Conservation (phyloP, 2,888 invertebrate genomes). For the Plemyria rubiginata region DNA sequence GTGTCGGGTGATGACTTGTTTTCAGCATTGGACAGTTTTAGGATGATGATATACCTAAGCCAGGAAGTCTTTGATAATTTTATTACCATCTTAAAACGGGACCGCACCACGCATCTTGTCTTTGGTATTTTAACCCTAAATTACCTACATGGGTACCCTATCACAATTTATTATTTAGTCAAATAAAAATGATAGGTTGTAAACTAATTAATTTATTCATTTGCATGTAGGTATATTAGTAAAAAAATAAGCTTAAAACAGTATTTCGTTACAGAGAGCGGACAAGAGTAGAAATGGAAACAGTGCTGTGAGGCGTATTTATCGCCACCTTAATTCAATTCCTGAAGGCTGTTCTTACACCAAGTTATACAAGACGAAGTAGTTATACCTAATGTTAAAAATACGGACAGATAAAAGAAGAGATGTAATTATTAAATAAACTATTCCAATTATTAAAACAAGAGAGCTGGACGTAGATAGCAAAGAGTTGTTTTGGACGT, state of each 20-base stretch:
- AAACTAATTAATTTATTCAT: no score
- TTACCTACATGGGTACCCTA: no score
- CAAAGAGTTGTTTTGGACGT: slow-evolving; percentile 81
- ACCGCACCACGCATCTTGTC: no score
- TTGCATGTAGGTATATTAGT: no score
- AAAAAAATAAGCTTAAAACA: background rate
- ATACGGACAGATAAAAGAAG: slow-evolving; percentile 82
- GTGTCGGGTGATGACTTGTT: no score
- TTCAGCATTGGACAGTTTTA: no score
- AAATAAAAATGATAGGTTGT: no score
- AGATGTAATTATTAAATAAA: slow-evolving; percentile 86
- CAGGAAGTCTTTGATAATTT: no score
- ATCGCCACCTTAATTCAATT: slow-evolving; percentile 83
- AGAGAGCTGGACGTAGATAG: slow-evolving; percentile 83
- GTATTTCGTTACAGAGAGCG: slow-evolving; percentile 70
- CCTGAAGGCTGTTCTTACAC: slow-evolving; percentile 85
- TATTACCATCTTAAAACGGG: no score
- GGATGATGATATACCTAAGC: no score
- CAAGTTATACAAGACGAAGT: slow-evolving; percentile 85
- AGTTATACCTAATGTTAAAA: slow-evolving; percentile 84
- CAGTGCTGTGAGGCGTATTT: slow-evolving; percentile 92
- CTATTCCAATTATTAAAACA: slow-evolving; percentile 85
- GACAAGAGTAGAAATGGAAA: slow-evolving; percentile 95
- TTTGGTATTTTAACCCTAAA: no score
- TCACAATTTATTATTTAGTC: no score